phyloP scores from a whole-genome alignment of 2,888 invertebrate genomes.

The Dioctria linearis region DNA sequence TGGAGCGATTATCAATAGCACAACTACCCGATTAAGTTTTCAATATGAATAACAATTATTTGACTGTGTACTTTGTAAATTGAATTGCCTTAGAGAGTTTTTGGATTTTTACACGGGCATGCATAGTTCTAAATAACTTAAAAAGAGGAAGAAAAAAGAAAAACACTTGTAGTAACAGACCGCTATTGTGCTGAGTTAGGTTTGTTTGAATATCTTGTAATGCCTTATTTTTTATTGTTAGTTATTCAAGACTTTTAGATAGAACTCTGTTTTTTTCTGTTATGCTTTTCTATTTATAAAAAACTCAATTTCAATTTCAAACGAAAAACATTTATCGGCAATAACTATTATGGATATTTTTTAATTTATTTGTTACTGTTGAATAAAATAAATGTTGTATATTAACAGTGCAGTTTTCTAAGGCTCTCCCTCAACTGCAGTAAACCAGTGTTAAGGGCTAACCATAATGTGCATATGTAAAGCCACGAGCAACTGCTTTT shows the following conservation, averaged over 20 bases:
- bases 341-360: constrained; percentile 42
- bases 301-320: constrained; percentile 33
- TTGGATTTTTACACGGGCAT: background rate
- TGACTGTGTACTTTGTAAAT: constrained; percentile 12
- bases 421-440: too few species aligned
- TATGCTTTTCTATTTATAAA: constrained; percentile 52
- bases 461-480: too few species aligned
- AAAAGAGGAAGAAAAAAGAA: background rate
- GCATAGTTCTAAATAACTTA: background rate
- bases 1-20: constrained; percentile 69
- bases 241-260: constrained; percentile 49
- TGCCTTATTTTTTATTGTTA: constrained; percentile 51
- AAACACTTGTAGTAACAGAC: background rate
- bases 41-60: constrained; percentile 1
- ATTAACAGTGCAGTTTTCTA: too few species aligned
- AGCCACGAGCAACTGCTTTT: too few species aligned
- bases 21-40: constrained; percentile 61
- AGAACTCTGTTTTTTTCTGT: constrained; percentile 44
- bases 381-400: constrained; percentile 49
- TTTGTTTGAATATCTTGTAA: constrained; percentile 28
- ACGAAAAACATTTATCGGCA: constrained; percentile 33
- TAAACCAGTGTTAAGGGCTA: too few species aligned
- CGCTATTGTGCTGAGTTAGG: background rate
- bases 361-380: constrained; percentile 54
- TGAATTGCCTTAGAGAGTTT: constrained; percentile 36